Base-by-base conservation (phyloP, 2,888 invertebrate species). In the Caenorhabditis virilis region DNA sequence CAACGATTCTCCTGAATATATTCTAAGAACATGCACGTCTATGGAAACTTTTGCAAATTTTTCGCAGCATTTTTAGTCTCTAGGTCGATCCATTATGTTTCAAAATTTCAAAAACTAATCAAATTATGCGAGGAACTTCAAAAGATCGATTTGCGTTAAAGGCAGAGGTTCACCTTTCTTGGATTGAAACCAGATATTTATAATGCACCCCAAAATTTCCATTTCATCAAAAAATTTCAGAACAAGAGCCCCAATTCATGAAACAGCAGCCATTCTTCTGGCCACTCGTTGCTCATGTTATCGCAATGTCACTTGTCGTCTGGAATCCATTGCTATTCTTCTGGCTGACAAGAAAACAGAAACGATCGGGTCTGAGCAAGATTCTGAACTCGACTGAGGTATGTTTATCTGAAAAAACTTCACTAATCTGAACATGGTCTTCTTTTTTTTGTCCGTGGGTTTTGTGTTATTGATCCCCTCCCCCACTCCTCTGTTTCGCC, bases 301-400 rank as follows among this genome's bases (percentile, higher is more conserved):
- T 82, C 25, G 82, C 82, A 45, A 82, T 82, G 82, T 80, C 80
- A 9, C 55, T 76, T 9, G 79, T 80, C 26, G 61, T 80, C 36
- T 81, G 80, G 80, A 82, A 82, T 54, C 82, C 82, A 2, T 30
- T 82, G 20, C 72, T 82, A 9, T 83, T 82, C 73, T 82, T 82
- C 69, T 82, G 82, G 82, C 53, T 82, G 30, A 83, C 82, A 16
- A 46, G 81, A n/a, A 82, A 82, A 64, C 82, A 81, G 46, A 80
- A 81, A 49, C 59, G 77, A 22, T 63, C 63, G n/a, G 71, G 74
- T 27, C 59, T 82, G 20, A 72, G 70, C 27, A 77, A 79, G 41
- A 79, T 82, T 27, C 62, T 82, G 15, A 78, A 77, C 49, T 77
- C 80, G 2, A 70, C 74, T 20, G 81, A 82, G 65, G 79, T 82